phyloP scores from a whole-genome alignment of 2,797 vertebrate species.

The Falco columbarius region DNA sequence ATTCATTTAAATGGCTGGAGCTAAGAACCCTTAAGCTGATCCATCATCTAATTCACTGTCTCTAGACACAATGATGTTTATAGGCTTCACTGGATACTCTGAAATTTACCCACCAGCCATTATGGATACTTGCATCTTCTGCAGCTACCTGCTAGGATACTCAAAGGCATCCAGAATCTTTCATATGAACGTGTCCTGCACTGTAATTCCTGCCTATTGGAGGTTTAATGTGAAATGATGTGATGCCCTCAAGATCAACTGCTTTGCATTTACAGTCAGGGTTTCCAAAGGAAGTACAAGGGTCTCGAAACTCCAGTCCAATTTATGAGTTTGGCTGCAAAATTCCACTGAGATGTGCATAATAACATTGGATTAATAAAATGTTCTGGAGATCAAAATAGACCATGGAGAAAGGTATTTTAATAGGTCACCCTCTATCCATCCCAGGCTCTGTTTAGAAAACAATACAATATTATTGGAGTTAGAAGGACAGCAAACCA shows the following conservation, averaged over 20 bases:
- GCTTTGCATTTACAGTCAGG: neutral
- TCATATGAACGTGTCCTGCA: neutral
- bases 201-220: neutral
- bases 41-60: neutral
- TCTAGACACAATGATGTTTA: neutral
- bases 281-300: neutral
- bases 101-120: neutral
- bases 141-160: neutral
- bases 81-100: neutral
- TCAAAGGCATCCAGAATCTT: neutral
- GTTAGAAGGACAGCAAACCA: neutral
- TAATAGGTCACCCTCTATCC: neutral
- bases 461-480: neutral
- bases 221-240: neutral
- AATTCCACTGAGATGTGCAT: neutral
- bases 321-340: neutral
- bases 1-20: neutral
- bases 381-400: neutral
- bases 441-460: neutral
- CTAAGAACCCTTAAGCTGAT: neutral
- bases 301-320: neutral
- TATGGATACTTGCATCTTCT: neutral
- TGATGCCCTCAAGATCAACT: neutral
- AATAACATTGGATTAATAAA: neutral
- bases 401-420: neutral